phyloP scores from a whole-genome alignment of 2,797 vertebrate species.

The Clarias laeviceps region DNA sequence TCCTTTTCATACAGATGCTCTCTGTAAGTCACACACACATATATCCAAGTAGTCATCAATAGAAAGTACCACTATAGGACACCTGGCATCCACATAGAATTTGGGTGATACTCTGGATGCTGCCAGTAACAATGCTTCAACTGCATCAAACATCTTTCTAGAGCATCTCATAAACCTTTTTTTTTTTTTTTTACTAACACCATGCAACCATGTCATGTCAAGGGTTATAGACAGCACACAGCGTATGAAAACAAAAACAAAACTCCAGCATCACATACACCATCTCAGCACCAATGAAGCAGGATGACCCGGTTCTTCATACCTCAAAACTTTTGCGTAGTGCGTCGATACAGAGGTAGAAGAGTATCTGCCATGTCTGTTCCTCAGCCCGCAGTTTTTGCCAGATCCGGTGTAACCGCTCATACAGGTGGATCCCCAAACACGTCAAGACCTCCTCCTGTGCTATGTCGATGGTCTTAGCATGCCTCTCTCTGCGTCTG shows the following conservation, averaged over 20 bases:
- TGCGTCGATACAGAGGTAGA: conserved; percentile 91
- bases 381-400: conserved; percentile 95
- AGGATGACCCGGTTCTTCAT: background rate
- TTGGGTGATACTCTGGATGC: background rate
- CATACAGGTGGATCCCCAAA: conserved; percentile 95
- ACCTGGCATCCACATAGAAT: background rate
- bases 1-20: background rate
- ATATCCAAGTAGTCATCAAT: background rate
- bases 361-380: conserved; percentile 97
- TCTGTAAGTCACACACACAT: too few species aligned
- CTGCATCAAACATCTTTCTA: background rate
- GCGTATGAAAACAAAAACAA: too few species aligned
- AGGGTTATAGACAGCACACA: background rate
- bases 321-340: conserved; percentile 97
- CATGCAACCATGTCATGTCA: background rate
- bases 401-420: conserved; percentile 95
- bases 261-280: background rate
- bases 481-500: conserved; percentile 92
- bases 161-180: background rate
- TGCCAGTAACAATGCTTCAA: too few species aligned
- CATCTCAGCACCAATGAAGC: background rate
- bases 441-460: conserved; percentile 98
- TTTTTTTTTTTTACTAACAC: background rate
- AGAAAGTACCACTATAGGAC: too few species aligned
- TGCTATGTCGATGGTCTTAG: conserved; percentile 97